A percentile compares a stretch with the other conserved stretches of the same genome.
Conservation (phyloP, 2,797 vertebrate genomes). For the Carduelis carduelis region DNA sequence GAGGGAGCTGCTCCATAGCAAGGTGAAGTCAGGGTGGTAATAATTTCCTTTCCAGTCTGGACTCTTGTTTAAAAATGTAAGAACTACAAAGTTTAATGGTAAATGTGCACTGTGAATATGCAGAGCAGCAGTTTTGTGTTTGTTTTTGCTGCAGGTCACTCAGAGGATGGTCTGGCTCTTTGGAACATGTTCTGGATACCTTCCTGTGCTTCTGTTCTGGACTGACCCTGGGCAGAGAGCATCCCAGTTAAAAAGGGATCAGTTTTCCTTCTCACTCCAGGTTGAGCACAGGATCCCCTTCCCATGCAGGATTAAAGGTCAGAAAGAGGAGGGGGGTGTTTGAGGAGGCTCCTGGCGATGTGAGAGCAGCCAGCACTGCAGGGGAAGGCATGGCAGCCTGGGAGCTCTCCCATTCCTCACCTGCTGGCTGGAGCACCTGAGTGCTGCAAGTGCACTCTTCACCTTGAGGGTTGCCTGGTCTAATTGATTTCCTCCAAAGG, state of each 20-base stretch:
- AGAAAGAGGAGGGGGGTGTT: background rate
- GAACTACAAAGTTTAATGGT: background rate
- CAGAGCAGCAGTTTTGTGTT: background rate
- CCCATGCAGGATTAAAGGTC: background rate
- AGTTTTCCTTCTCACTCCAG: background rate
- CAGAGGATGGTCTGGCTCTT: background rate
- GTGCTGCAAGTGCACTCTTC: background rate
- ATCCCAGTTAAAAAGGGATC: background rate
- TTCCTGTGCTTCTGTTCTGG: background rate
- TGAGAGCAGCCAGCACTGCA: background rate
- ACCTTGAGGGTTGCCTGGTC: background rate
- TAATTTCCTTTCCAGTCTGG: background rate
- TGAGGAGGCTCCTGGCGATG: background rate
- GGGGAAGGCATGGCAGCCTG: background rate
- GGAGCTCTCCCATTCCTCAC: background rate
- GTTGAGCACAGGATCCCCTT: background rate
- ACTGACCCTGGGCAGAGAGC: background rate
- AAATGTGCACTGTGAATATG: background rate
- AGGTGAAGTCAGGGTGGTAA: background rate
- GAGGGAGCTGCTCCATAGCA: background rate
- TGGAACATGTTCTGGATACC: background rate
- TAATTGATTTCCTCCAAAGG: background rate
- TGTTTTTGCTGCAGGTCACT: background rate
- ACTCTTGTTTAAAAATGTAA: background rate
- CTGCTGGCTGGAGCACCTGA: background rate